These are phyloP conservation scores for Eumacrocentrus americanus DNA, from an alignment of 2,888 invertebrate genomes.

Conservation along the genomic window DNA sequence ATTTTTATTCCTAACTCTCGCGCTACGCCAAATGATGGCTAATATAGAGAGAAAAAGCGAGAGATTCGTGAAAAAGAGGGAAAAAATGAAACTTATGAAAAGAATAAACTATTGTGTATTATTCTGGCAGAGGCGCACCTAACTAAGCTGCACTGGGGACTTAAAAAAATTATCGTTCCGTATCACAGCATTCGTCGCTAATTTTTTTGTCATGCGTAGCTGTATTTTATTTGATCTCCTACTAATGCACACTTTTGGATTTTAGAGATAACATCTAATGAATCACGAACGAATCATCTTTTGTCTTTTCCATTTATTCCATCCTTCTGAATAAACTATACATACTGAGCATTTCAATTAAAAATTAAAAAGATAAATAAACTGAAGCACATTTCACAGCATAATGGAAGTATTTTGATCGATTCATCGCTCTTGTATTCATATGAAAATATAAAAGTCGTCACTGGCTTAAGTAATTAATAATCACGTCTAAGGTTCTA, in stretches of 20 bases:
- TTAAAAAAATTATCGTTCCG: constrained; percentile 33
- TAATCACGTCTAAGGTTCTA: background rate
- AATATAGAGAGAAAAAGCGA: too few species aligned
- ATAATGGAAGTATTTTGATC: background rate
- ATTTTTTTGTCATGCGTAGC: constrained; percentile 21
- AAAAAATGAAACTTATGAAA: too few species aligned
- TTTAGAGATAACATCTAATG: too few species aligned
- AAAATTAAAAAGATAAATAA: background rate
- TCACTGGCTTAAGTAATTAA: background rate
- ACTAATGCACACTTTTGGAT: constrained; percentile 11
- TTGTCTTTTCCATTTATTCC: too few species aligned
- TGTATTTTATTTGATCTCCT: constrained; percentile 14
- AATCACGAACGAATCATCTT: too few species aligned
- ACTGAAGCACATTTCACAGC: background rate
- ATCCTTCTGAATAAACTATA: too few species aligned
- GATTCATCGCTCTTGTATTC: background rate
- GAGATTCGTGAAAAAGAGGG: too few species aligned
- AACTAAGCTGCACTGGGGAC: constrained; percentile 13
- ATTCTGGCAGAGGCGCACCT: too few species aligned
- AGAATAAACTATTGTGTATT: too few species aligned
- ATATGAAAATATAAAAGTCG: constrained; percentile 23
- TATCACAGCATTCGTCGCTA: constrained; percentile 29
- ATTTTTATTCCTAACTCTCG: too few species aligned
- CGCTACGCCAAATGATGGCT: too few species aligned
- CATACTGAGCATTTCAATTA: too few species aligned